Evolutionary conservation across 2,797 vertebrate species (phyloP).

Genomic region (Antennarius maculatus): DNA sequence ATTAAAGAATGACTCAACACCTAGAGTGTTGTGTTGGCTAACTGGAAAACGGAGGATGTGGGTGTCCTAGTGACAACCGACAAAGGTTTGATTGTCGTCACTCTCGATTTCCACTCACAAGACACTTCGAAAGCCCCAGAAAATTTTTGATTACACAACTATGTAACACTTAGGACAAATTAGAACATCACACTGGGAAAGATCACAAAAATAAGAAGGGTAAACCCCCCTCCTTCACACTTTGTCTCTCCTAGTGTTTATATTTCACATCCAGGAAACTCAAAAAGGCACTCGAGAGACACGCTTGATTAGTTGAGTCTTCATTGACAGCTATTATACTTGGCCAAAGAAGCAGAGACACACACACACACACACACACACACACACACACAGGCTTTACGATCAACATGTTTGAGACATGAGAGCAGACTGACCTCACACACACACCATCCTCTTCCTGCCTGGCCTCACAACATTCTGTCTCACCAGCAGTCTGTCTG

Average conservation of each 20-base stretch:
- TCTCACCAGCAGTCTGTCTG: slow-evolving; percentile 24
- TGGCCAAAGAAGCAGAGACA: not conserved
- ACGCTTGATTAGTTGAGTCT: slow-evolving; percentile 65
- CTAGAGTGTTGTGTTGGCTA: slow-evolving; percentile 33
- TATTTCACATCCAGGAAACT: slow-evolving; percentile 34
- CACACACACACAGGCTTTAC: slow-evolving; percentile 30
- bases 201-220: not conserved
- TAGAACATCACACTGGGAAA: slow-evolving; percentile 10
- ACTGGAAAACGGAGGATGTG: slow-evolving; percentile 34
- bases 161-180: slow-evolving; percentile 24
- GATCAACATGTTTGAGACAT: slow-evolving; percentile 56
- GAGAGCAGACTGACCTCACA: slow-evolving; percentile 42
- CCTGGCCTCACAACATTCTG: slow-evolving; percentile 19
- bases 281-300: slow-evolving; percentile 38
- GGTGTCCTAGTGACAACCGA: slow-evolving; percentile 20
- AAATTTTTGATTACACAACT: slow-evolving; percentile 19
- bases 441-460: slow-evolving; percentile 32
- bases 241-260: slow-evolving; percentile 18
- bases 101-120: slow-evolving; percentile 54
- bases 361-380: no score
- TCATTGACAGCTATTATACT: slow-evolving; percentile 42
- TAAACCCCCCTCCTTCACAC: slow-evolving; percentile 23
- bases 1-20: slow-evolving; percentile 50
- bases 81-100: slow-evolving; percentile 6
- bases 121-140: slow-evolving; percentile 47